phyloP scores from a whole-genome alignment of 30 jellyfish, hydroid and myxozoan genomes.

The Clytia hemisphaerica region DNA sequence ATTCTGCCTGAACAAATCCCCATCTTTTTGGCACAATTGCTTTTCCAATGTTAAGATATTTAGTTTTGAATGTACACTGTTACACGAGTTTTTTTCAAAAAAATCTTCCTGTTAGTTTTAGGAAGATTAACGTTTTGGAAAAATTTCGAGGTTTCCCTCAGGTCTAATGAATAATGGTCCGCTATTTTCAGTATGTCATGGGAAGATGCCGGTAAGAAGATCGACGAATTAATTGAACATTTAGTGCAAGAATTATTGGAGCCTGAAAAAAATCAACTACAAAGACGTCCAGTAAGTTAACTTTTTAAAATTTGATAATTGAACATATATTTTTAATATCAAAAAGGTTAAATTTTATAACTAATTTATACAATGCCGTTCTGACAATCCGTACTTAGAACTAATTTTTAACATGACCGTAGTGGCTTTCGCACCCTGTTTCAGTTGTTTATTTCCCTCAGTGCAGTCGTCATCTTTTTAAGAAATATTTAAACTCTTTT shows the following conservation, averaged over 20 bases:
- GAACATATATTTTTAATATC: not conserved
- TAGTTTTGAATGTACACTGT: no score
- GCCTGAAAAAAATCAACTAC: constrained; percentile 71
- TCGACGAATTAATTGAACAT: constrained; percentile 32
- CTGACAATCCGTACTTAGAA: no score
- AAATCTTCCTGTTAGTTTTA: no score
- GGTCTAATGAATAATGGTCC: not conserved
- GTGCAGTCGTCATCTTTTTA: no score
- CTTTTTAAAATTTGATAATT: not conserved
- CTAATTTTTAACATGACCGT: no score
- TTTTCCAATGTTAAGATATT: not conserved
- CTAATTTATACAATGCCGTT: not conserved
- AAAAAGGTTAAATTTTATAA: not conserved
- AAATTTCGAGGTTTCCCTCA: not conserved
- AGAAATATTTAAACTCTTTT: no score
- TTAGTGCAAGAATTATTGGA: constrained; percentile 57
- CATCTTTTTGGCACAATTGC: not conserved
- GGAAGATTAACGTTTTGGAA: no score
- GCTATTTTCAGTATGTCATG: constrained; percentile 34
- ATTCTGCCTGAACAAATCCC: no score
- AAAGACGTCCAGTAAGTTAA: constrained; percentile 31
- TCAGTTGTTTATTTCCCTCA: no score
- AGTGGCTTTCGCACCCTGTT: no score
- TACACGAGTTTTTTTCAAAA: no score
- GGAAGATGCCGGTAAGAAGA: constrained; percentile 37